Percentiles rank a stretch among this genome's conserved stretches.
phyloP scores from a whole-genome alignment of 2,888 invertebrate species.

The Cetonia aurata region DNA sequence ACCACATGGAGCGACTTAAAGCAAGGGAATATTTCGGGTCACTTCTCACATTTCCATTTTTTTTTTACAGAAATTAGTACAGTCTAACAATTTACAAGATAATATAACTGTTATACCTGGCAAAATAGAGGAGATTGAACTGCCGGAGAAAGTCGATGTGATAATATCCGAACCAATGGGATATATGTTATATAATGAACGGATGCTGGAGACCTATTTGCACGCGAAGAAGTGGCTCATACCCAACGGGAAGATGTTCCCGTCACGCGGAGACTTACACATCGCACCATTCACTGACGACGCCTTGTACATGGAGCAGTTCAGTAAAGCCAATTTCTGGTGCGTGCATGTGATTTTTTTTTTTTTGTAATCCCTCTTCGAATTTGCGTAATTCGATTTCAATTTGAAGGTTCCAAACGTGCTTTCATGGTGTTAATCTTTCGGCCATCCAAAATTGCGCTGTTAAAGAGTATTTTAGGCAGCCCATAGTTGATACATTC shows the following conservation, averaged over 20 bases:
- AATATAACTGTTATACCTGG: slow-evolving; percentile 94
- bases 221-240: slow-evolving; percentile 99
- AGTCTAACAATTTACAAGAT: slow-evolving; percentile 88
- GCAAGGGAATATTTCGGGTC: no score
- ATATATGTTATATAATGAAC: slow-evolving; percentile 99
- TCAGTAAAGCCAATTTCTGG: slow-evolving; percentile 99
- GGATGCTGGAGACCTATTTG: slow-evolving; percentile 98
- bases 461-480: slow-evolving; percentile 96
- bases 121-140: slow-evolving; percentile 97
- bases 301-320: slow-evolving; percentile 97
- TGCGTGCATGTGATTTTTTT: slow-evolving; percentile 55
- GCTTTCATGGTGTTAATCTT: slow-evolving; percentile 97
- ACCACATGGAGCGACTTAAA: no score
- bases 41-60: slow-evolving; percentile 1
- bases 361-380: slow-evolving; percentile 22
- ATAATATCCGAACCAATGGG: slow-evolving; percentile 99
- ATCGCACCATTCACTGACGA: slow-evolving; percentile 99
- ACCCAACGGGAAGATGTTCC: slow-evolving; percentile 96
- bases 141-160: slow-evolving; percentile 95
- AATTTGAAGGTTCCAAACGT: slow-evolving; percentile 83
- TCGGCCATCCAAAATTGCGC: slow-evolving; percentile 92
- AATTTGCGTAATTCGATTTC: background rate
- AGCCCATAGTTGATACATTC: slow-evolving; percentile 98
- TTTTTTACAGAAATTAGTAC: slow-evolving; percentile 78
- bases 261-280: slow-evolving; percentile 95